Base-by-base conservation (phyloP, 64 coral and sea anemone genomes). In the Stichodactyla helianthus region DNA sequence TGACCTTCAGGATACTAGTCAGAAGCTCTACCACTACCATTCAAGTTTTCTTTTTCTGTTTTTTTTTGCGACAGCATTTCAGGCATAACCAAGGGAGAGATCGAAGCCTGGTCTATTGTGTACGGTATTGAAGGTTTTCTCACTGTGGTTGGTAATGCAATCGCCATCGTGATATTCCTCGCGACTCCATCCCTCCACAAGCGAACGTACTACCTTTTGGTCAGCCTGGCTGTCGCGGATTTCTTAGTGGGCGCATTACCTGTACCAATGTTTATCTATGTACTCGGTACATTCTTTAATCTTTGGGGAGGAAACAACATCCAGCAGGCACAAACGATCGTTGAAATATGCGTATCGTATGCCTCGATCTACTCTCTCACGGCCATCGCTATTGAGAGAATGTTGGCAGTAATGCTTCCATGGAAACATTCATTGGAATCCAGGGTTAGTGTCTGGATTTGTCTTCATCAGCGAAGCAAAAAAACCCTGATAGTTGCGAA, bases 191-290 rank as follows among this genome's bases (percentile, higher is more conserved):
- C 77, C 11, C n/a, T 92, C 13, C 85, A 87, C 51, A 92, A 68
- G 44, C 79, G 86, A 57, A 87, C 85, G 15, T 92, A 87, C 19
- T 53, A 82, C 14, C 77, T 92, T 11, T 18, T 92, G 14, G 79
- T 87, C 15, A 92, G 90, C 50, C 35, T 92, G 19, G 90, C 90
- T 28, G 77, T 92, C 7, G 90, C 90, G 11, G 90, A 92, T 11
- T 78, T 92, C 25, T 23, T 92, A 51, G 78, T 92, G 10, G 90
- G 90, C 35, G 84, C 60, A 20, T 16, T 87, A 0, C 44, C 78
- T 12, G 15, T 71, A 7, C 90, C 90, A 4, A 87, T 92, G 90
- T 92, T 82, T 35, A 82, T 92, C 19, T 79, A 82, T 35, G 5
- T 82, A 1, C 77, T 92, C 25, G 84, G 84, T 18, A 44, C 59